Conservation (phyloP, 2,113 vertebrate species). For the Eidolon helvum region DNA sequence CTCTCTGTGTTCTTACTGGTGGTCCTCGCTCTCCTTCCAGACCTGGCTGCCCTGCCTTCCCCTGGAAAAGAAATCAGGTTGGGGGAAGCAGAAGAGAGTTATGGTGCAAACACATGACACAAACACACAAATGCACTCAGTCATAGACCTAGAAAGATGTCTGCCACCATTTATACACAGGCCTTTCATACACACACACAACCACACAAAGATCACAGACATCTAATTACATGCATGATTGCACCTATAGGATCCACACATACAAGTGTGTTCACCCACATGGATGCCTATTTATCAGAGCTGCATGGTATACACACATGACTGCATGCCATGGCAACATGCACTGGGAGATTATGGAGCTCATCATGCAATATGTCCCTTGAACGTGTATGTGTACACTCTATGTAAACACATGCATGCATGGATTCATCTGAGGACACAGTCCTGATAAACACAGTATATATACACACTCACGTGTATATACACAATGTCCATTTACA, state of each 20-base stretch:
- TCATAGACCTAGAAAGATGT: neutral
- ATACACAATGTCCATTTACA: neutral
- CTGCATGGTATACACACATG: accelerated
- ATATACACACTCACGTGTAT: accelerated
- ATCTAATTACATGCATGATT: neutral
- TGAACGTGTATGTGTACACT: accelerated
- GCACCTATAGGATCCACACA: neutral
- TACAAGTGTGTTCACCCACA: accelerated
- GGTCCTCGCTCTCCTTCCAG: constrained; percentile 89
- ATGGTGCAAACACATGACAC: neutral
- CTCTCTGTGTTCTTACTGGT: constrained; percentile 83
- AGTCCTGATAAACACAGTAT: neutral
- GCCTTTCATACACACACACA: neutral
- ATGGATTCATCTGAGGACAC: neutral
- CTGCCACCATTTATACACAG: neutral
- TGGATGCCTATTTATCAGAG: neutral
- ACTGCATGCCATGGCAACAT: neutral
- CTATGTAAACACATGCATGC: neutral
- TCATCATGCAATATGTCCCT: neutral
- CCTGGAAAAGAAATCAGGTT: constrained; percentile 77
- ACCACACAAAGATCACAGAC: neutral
- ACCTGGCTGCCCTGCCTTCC: constrained; percentile 89
- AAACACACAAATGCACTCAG: neutral
- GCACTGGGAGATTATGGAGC: accelerated
- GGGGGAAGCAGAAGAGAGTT: neutral